phyloP scores from a whole-genome alignment of 2,888 invertebrate species.

The Agonopterix subpropinquella region DNA sequence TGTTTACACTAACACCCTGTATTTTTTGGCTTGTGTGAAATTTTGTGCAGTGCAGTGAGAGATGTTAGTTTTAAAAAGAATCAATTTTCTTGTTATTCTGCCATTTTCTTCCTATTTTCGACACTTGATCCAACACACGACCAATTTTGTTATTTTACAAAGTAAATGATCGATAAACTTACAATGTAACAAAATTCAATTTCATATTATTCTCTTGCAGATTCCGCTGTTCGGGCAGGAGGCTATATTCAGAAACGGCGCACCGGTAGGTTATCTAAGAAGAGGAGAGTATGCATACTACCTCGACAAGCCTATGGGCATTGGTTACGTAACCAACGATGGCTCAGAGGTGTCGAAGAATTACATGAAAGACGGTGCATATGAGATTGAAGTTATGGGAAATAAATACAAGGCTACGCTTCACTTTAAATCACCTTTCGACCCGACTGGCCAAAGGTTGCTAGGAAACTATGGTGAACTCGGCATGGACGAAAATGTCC shows the following conservation, averaged over 20 bases:
- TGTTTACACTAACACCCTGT: too few relatives aligned
- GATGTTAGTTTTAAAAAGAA: too few relatives aligned
- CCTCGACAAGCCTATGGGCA: slow-evolving; percentile 73
- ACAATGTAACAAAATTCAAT: too few relatives aligned
- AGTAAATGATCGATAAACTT: too few relatives aligned
- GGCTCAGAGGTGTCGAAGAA: slow-evolving; percentile 78
- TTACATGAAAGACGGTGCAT: slow-evolving; percentile 81
- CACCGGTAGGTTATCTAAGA: slow-evolving; percentile 85
- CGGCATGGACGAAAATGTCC: slow-evolving; percentile 55
- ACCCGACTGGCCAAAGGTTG: slow-evolving; percentile 84
- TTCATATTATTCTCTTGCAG: slow-evolving; percentile 30
- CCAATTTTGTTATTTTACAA: too few relatives aligned
- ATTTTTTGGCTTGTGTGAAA: too few relatives aligned
- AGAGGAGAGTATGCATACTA: slow-evolving; percentile 85
- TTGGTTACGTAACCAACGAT: slow-evolving; percentile 75
- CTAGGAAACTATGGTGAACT: slow-evolving; percentile 79
- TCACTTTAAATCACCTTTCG: slow-evolving; percentile 86
- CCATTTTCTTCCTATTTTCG: too few relatives aligned
- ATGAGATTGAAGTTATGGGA: slow-evolving; percentile 89
- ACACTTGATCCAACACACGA: too few relatives aligned
- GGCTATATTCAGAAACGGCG: slow-evolving; percentile 86
- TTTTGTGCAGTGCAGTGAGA: too few relatives aligned
- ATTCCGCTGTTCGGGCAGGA: slow-evolving; percentile 91
- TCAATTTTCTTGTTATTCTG: too few relatives aligned
- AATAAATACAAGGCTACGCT: slow-evolving; percentile 81